Percentiles rank a stretch among this genome's conserved stretches.
phyloP scores from a whole-genome alignment of 2,888 invertebrate genomes.

The Metallyticus violacea region DNA sequence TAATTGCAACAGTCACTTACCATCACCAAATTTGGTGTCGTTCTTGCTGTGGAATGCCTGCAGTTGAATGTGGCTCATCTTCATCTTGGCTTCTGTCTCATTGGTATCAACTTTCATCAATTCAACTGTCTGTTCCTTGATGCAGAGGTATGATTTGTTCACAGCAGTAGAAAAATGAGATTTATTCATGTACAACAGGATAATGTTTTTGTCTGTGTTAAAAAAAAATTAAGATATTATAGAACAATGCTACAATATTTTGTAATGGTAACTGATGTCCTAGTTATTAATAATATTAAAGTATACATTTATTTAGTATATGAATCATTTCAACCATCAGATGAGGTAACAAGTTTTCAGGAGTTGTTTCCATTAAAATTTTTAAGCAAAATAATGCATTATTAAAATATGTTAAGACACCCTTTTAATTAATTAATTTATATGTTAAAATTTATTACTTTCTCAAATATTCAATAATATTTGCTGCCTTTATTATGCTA shows the following conservation, averaged over 20 bases:
- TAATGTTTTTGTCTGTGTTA: slow-evolving; percentile 40
- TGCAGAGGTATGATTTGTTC: slow-evolving; percentile 71
- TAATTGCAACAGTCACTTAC: slow-evolving; percentile 47
- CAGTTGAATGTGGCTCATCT: slow-evolving; percentile 63
- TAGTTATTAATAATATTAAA: too few species aligned
- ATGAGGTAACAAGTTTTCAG: too few species aligned
- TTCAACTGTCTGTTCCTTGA: slow-evolving; percentile 56
- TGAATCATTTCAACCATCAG: too few species aligned
- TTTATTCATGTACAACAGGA: slow-evolving; percentile 52
- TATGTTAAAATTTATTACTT: too few species aligned
- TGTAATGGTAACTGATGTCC: too few species aligned
- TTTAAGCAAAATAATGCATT: too few species aligned
- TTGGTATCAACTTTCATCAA: slow-evolving; percentile 48
- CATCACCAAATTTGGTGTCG: slow-evolving; percentile 59
- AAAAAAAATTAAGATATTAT: slow-evolving; percentile 23
- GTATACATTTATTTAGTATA: too few species aligned
- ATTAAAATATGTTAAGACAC: too few species aligned
- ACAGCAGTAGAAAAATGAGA: slow-evolving; percentile 59
- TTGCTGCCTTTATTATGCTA: too few species aligned
- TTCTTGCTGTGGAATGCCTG: slow-evolving; percentile 66
- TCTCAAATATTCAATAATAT: too few species aligned
- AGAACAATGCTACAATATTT: background rate
- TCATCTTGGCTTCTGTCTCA: slow-evolving; percentile 50
- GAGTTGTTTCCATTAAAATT: too few species aligned
- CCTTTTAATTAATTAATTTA: too few species aligned